Evolutionary conservation across 2,113 vertebrate genomes (phyloP), one percentile per base, ranked within the genome.

Genomic region (Larimichthys crocea): DNA sequence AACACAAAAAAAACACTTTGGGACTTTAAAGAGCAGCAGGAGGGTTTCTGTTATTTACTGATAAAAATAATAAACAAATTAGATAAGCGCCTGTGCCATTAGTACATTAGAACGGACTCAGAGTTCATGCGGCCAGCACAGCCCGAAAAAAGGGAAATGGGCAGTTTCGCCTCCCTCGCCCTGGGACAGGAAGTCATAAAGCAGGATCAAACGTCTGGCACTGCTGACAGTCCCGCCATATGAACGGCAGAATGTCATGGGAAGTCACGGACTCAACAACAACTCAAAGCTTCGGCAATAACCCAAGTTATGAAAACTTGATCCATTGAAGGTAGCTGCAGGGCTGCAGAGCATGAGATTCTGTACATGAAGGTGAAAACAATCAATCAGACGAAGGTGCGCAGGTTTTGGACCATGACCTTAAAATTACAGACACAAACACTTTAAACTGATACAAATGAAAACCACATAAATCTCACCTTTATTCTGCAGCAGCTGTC

Each of bases 171-270:
- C 85, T 77, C 86, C 84, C 57, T 80, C 2, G 65, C 86, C 79
- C 65, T 53, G 75, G 84, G 90, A 89, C 86, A 85, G 90, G 91
- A 93, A 93, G 89, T 90, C 76, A 90, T 92, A 87, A 91, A 87
- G 84, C 57, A 68, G 77, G 63, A 90, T 92, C 86, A 93, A 93
- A 91, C 14, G 62, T 24, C 79, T 82, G 77, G 86, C 82, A 60
- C 56, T 16, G 40, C 65, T 77, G 68, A 63, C 15, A 9, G 55
- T 22, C 17, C 65, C 40, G 82, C 84, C 68, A 74, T 85, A 84
- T 14, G 74, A 87, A 80, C 40, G 29, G 67, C 67, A 20, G 17
- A 61, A 72, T 70, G 66, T 77, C 80, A 67, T 14, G 73, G 76
- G 76, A 84, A 85, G 75, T 60, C 64, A 42, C 4, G 24, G 70